phyloP scores from a whole-genome alignment of 1,140 invertebrate species.

The Pseudachorutes palmiensis region DNA sequence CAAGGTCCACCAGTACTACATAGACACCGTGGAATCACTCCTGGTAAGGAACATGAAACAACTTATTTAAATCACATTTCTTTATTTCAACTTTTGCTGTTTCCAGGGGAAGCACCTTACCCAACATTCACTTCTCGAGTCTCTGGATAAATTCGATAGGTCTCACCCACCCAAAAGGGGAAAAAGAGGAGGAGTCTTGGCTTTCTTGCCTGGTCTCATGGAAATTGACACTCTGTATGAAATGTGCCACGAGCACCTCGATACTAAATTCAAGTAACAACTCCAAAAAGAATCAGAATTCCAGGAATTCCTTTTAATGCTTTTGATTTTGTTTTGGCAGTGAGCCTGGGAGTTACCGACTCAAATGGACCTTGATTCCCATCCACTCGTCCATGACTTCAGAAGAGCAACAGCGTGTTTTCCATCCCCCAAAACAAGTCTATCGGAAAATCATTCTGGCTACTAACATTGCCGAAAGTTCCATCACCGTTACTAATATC shows the following conservation, averaged over 20 bases:
- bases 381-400: constrained; percentile 62
- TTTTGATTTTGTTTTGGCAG: constrained; percentile 8
- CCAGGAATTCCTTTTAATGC: neutral
- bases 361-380: constrained; percentile 47
- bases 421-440: constrained; percentile 48
- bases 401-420: constrained; percentile 60
- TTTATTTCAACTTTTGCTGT: neutral
- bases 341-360: constrained; percentile 3
- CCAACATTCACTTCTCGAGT: neutral
- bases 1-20: neutral
- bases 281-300: neutral
- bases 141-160: neutral
- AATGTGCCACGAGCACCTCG: constrained; percentile 24
- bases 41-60: neutral
- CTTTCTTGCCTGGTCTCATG: constrained; percentile 77
- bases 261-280: neutral
- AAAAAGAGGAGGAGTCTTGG: constrained; percentile 58
- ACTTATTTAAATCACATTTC: neutral
- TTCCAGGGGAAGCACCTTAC: neutral
- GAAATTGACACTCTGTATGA: constrained; percentile 55
- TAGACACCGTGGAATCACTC: neutral
- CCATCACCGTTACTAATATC: constrained; percentile 86
- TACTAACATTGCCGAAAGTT: constrained; percentile 95
- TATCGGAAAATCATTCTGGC: constrained; percentile 79
- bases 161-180: neutral